Evolutionary conservation across 92 coral and sea anemone species (phyloP).

Genomic region (Muricea muricata): DNA sequence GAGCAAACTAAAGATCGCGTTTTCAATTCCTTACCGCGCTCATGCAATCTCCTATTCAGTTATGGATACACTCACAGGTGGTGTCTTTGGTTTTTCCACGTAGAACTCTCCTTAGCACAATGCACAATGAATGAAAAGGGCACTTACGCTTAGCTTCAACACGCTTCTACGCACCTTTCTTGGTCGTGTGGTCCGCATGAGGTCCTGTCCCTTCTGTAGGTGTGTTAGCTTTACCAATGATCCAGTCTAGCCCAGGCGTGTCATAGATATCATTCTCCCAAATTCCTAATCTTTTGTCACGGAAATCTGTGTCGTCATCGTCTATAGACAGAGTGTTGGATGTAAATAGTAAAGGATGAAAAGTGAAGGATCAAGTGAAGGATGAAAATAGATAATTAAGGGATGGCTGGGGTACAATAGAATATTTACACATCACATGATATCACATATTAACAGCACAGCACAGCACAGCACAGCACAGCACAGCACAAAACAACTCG

Average conservation of each 20-base stretch:
- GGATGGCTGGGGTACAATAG: not conserved
- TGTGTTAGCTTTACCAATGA: not conserved
- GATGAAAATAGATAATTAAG: not conserved
- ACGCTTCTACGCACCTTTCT: not conserved
- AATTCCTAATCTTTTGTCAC: not conserved
- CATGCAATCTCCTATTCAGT: too few species aligned
- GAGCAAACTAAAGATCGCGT: too few species aligned
- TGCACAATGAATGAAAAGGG: too few species aligned
- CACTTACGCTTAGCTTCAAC: not conserved
- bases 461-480: too few species aligned
- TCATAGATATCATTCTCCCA: conserved; percentile 22
- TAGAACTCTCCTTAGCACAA: too few species aligned
- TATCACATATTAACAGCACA: too few species aligned
- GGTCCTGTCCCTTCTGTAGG: not conserved
- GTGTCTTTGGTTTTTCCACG: too few species aligned
- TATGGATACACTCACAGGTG: too few species aligned
- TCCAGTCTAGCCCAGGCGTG: conserved; percentile 1
- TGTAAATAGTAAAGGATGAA: too few species aligned
- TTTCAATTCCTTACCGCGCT: too few species aligned
- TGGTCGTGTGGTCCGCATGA: not conserved
- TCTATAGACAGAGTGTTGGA: not conserved
- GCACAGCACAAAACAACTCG: too few species aligned
- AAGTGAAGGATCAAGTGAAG: not conserved
- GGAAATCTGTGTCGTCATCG: conserved; percentile 2
- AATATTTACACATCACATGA: too few species aligned